Evolutionary conservation across 2,888 invertebrate genomes (phyloP).

Genomic region (Cantharis lateralis): DNA sequence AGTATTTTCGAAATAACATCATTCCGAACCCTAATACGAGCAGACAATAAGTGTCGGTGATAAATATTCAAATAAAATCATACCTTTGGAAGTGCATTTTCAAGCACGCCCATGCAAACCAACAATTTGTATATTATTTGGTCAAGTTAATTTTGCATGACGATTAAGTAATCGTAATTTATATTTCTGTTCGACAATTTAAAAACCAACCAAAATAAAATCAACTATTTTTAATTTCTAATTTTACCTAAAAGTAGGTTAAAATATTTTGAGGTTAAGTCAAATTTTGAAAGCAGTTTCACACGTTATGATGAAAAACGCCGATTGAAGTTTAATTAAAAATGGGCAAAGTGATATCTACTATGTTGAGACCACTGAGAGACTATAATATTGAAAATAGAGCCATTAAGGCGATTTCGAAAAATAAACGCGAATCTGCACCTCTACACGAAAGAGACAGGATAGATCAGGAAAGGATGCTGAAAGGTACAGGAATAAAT

Average conservation of each 20-base stretch:
- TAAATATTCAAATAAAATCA: too few species aligned
- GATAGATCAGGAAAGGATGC: constrained; percentile 66
- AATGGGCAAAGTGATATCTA: constrained; percentile 72
- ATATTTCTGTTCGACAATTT: not conserved
- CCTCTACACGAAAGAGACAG: constrained; percentile 68
- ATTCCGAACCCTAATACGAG: too few species aligned
- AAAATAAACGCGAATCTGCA: constrained; percentile 66
- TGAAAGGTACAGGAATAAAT: constrained; percentile 55
- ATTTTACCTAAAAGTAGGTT: not conserved
- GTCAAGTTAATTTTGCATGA: not conserved
- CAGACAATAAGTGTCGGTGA: too few species aligned
- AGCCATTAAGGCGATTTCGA: constrained; percentile 71
- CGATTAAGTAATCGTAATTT: not conserved
- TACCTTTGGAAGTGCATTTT: too few species aligned
- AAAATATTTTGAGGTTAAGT: not conserved
- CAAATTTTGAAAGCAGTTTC: not conserved
- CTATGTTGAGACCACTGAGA: constrained; percentile 63
- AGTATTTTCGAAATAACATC: too few species aligned
- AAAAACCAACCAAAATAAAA: not conserved
- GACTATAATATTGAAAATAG: constrained; percentile 78
- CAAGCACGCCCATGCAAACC: not conserved
- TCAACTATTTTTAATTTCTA: not conserved
- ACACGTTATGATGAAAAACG: not conserved
- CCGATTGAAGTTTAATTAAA: constrained; percentile 19
- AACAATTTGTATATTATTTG: not conserved